Conservation (phyloP, 2,113 vertebrate genomes). For the Patagioenas fasciata region DNA sequence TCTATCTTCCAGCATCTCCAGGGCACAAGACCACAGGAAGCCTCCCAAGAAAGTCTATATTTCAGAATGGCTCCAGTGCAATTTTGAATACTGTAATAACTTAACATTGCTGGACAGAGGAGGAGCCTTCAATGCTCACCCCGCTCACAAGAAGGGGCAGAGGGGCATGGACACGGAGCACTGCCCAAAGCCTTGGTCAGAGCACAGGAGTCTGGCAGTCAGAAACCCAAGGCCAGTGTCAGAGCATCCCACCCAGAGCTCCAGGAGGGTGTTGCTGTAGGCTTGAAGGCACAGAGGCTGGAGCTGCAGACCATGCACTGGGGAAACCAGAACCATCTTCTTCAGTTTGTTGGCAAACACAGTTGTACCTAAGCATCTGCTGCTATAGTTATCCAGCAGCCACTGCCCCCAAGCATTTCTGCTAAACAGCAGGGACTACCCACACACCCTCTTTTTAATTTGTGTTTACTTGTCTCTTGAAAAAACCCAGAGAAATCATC, state of each 20-base stretch:
- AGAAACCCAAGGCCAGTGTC: not conserved
- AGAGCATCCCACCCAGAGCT: not conserved
- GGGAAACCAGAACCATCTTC: conserved; percentile 39
- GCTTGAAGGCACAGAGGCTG: not conserved
- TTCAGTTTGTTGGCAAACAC: conserved; percentile 55
- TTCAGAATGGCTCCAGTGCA: not conserved
- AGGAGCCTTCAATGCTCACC: not conserved
- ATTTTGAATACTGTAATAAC: not conserved
- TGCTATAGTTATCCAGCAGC: conserved; percentile 29
- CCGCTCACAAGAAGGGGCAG: not conserved
- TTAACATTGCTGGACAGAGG: not conserved
- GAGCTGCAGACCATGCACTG: not conserved
- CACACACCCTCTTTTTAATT: not conserved
- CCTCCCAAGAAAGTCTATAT: not conserved
- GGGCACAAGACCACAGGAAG: fast-evolving
- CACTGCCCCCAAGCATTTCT: not conserved
- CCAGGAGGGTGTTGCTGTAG: not conserved
- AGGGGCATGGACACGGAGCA: not conserved
- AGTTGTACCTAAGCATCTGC: conserved; percentile 13
- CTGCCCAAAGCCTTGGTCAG: not conserved
- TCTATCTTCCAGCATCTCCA: not conserved
- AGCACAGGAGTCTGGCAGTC: not conserved
- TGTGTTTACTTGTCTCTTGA: conserved; percentile 14
- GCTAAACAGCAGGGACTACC: not conserved
- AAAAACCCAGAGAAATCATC: conserved; percentile 38